Evolutionary conservation across 1,140 invertebrate species (phyloP).

Genomic region (Aphaenogaster rudis): DNA sequence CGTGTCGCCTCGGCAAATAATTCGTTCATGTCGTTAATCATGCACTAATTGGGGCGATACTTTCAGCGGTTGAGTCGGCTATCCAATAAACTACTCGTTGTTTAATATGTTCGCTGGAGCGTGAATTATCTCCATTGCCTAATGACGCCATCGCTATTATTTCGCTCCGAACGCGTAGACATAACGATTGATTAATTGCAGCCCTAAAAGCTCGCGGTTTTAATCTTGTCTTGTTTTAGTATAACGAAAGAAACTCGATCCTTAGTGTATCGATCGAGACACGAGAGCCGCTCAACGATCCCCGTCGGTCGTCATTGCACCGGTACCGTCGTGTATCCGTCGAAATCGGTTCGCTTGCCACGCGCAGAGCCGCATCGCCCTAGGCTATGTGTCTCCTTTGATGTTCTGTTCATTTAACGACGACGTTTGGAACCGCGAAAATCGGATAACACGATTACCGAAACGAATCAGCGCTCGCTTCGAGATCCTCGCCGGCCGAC

Average conservation of each 20-base stretch:
- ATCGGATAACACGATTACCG: conserved; percentile 72
- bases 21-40: conserved; percentile 51
- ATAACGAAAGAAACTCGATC: conserved; percentile 28
- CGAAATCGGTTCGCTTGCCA: conserved; percentile 70
- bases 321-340: conserved; percentile 39
- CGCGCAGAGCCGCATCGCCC: conserved; percentile 66
- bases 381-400: conserved; percentile 68
- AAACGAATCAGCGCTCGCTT: conserved; percentile 31
- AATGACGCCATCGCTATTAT: conserved; percentile 52
- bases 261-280: not conserved
- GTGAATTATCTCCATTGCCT: conserved; percentile 48
- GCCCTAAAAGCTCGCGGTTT: conserved; percentile 40
- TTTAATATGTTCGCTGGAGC: conserved; percentile 32
- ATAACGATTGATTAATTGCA: conserved; percentile 69
- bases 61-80: not conserved
- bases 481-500: conserved; percentile 38
- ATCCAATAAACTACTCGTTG: conserved; percentile 37
- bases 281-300: not conserved
- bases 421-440: conserved; percentile 62
- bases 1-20: conserved; percentile 3
- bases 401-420: conserved; percentile 67
- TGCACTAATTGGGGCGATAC: conserved; percentile 53
- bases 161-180: conserved; percentile 26
- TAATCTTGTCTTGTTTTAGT: conserved; percentile 39
- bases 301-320: conserved; percentile 8